Base-by-base conservation (phyloP, 2,888 invertebrate species). In the Clanis bilineata region DNA sequence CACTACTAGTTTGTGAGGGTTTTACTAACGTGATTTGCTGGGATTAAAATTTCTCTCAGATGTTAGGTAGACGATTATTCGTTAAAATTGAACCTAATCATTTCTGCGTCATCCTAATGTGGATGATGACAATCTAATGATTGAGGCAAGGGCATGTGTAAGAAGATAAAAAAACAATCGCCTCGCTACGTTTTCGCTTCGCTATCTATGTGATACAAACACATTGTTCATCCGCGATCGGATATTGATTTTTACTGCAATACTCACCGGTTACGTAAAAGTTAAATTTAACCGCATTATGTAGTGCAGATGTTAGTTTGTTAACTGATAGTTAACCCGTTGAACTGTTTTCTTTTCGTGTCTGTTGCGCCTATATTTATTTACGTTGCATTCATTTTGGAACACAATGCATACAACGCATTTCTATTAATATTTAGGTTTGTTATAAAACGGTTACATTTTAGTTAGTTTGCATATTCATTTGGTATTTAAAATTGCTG, bases 281-380 rank as follows among this genome's bases (percentile, higher is more conserved):
- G 66, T 74, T 79, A 80, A 77, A 66, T 77, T 76, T 74, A 80
- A 76, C 76, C 71, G 61, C 62, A 67, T 66, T 64, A 67, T 71
- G 66, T 64, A 68, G 57, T 70, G 71, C 69, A 68, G 71, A 69
- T 82, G 80, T 18, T 41, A 41, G 39, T 82, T 79, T 80, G 78
- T 77, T 80, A 79, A 77, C 77, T 65, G 75, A 74, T 72, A 79
- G 81, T 85, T 80, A 81, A 80, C 78, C 75, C 69, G 68, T 62
- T 70, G 67, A 69, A 76, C 74, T 63, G 67, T 72, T 68, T 73
- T 66, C 75, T 76, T 76, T 74, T 76, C 71, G 65, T 68, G 64
- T 69, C 66, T 59, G 63, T 57, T 71, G 62, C 66, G 69, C 65
- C 66, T 63, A 64, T 79, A 75, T 79, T 76, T 81, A 77, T 83